Evolutionary conservation across 1,140 invertebrate genomes (phyloP), one percentile per base, ranked within the genome.

Genomic region (Bombus waltoni): DNA sequence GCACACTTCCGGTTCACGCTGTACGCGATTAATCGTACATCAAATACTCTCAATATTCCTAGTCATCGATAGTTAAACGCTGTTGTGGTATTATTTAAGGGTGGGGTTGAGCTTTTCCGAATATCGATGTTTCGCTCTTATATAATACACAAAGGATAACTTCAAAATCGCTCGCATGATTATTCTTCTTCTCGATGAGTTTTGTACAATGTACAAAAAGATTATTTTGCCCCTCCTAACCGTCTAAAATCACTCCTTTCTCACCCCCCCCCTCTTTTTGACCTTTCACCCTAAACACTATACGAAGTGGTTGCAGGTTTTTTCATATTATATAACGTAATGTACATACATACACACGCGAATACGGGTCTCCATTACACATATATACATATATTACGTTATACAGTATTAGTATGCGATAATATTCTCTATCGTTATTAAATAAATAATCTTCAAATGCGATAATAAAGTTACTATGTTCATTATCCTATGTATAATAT

Each of bases 371-470:
- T 11, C 22, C 38, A 5, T 59, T 22, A 85, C 38, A 78, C 81
- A 65, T 87, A 88, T 86, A 87, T 80, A 90, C 79, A 91, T 93
- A 92, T 92, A 93, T 94, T 90, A 94, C 83, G 88, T 93, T 90
- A 87, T 92, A 91, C 91, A 53, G 47, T 53, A 53, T 53, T 53
- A 92, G 90, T 93, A 89, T 90, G 90, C 91, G n/a, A 87, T 93
- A 91, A 93, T 92, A 92, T 88, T 86, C 72, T 86, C 87, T 92
- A 93, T 93, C 90, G 91, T 94, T 93, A 92, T 93, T 93, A 94
- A 94, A 94, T 94, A 95, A 94, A 94, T 94, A 95, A 94, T 94
- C 93, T 94, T 93, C 91, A 94, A 90, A 95, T 94, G 92, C 92
- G 88, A 94, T 95, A 94, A 95, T 94, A 95, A 94, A 94, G 92